A percentile compares a stretch with the other conserved stretches of the same genome.
Conservation (phyloP, 2,797 vertebrate species). For the Halcyon leucocephala region DNA sequence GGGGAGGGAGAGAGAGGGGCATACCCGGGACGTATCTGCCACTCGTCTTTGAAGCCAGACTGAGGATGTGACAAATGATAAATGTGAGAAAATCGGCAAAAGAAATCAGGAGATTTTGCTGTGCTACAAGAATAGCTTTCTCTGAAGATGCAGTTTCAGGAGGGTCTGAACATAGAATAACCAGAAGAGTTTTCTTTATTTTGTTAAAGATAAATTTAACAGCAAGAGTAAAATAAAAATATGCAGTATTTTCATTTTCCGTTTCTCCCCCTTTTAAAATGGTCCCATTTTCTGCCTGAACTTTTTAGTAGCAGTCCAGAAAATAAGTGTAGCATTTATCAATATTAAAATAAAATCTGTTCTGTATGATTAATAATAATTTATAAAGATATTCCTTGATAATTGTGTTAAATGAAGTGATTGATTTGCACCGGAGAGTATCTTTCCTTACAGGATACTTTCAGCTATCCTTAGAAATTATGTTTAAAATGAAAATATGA, state of each 20-base stretch:
- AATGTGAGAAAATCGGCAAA: background rate
- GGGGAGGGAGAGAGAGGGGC: background rate
- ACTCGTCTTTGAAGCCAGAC: background rate
- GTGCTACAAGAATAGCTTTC: background rate
- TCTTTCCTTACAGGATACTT: background rate
- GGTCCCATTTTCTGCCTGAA: background rate
- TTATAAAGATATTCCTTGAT: conserved; percentile 33
- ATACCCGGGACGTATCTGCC: background rate
- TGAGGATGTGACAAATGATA: background rate
- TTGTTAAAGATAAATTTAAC: background rate
- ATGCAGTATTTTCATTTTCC: background rate
- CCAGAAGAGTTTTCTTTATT: background rate
- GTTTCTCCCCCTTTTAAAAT: background rate
- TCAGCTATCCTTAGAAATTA: background rate
- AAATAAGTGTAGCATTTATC: background rate
- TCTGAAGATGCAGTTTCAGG: background rate
- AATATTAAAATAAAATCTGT: conserved; percentile 9
- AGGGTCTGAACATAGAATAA: background rate
- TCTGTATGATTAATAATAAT: conserved; percentile 31
- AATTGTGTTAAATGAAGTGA: conserved; percentile 23
- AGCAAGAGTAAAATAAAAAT: background rate
- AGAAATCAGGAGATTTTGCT: background rate
- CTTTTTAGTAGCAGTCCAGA: background rate
- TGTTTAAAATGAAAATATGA: conserved; percentile 26
- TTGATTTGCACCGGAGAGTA: conserved; percentile 12